Conservation (phyloP, 2,113 vertebrate genomes). For the Odobenus rosmarus region DNA sequence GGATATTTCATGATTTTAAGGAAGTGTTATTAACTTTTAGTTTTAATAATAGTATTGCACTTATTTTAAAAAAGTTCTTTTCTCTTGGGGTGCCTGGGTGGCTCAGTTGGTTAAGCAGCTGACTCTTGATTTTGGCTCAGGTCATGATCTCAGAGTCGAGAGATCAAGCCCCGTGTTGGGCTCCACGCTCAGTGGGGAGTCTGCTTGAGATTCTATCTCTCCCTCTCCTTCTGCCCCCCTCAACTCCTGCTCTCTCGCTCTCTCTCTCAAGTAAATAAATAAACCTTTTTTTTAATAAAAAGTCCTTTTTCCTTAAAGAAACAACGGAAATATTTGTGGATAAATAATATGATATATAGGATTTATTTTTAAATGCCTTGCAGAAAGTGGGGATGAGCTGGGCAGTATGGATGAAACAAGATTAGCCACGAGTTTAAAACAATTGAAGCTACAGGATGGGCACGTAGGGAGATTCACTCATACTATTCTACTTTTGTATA, state of each 20-base stretch:
- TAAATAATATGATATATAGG: background rate
- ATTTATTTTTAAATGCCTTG: background rate
- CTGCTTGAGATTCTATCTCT: background rate
- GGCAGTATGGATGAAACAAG: background rate
- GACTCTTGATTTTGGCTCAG: background rate
- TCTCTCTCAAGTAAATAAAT: too few species aligned
- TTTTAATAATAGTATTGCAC: background rate
- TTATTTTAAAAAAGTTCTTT: background rate
- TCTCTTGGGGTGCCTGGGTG: background rate
- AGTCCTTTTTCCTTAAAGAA: background rate
- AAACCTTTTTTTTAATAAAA: too few species aligned
- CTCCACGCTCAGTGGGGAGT: background rate
- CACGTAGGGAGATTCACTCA: rapidly evolving
- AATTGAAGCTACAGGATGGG: background rate
- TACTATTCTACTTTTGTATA: background rate
- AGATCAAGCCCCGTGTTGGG: background rate
- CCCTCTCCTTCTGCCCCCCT: background rate
- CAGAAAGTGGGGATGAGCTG: background rate
- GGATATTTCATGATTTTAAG: background rate
- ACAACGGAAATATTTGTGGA: background rate
- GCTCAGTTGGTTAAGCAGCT: background rate
- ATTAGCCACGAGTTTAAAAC: background rate
- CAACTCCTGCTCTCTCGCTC: too few species aligned
- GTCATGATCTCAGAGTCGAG: background rate
- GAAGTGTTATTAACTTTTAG: background rate